Evolutionary conservation across 2,797 vertebrate genomes (phyloP).

Genomic region (Lepus townsendii): DNA sequence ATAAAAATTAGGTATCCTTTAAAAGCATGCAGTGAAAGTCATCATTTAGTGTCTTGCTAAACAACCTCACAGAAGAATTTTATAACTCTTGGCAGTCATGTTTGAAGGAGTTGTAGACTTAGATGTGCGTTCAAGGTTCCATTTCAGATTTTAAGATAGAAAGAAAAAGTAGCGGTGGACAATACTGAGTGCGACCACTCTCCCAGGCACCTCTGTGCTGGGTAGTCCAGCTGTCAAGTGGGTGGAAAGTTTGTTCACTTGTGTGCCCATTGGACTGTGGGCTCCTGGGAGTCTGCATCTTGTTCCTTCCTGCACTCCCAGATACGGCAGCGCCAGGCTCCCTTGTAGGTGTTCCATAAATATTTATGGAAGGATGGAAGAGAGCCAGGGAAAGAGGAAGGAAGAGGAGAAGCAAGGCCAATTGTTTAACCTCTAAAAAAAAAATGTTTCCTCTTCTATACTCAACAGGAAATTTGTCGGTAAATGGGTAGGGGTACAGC

Average conservation of each 20-base stretch:
- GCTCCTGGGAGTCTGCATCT: background rate
- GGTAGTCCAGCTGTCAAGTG: background rate
- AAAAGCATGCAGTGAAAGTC: background rate
- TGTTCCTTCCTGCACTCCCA: background rate
- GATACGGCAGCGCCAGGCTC: background rate
- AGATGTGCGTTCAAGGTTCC: background rate
- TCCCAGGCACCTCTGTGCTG: background rate
- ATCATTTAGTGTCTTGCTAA: background rate
- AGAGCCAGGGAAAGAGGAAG: background rate
- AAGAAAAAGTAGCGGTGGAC: background rate
- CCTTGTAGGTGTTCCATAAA: background rate
- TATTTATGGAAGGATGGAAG: background rate
- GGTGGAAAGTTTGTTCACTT: background rate
- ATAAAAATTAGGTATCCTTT: background rate
- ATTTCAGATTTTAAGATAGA: background rate
- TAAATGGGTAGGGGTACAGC: background rate
- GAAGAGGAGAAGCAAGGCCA: background rate
- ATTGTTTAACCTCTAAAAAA: background rate
- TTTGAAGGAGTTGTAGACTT: background rate
- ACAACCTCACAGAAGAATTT: conserved; percentile 33
- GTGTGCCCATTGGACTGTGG: too few species aligned
- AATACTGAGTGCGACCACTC: background rate
- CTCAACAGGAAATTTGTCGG: background rate
- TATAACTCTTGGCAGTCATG: background rate
- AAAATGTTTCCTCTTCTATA: background rate